Conservation (phyloP, 2,113 vertebrate genomes). For the Pangasianodon gigas region DNA sequence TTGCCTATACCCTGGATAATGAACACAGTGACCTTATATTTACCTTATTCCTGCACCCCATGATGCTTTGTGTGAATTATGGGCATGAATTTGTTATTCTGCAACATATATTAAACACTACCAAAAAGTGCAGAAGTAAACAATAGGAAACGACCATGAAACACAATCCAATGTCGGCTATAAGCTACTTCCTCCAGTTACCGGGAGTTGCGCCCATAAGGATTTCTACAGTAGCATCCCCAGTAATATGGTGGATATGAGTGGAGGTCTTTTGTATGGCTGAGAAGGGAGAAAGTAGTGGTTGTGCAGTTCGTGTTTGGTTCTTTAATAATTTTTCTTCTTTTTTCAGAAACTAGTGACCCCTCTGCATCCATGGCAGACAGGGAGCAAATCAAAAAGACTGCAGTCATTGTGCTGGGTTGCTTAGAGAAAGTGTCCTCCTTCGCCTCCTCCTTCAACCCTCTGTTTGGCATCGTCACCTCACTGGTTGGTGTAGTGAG, state of each 20-base stretch:
- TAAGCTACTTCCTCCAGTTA: background rate
- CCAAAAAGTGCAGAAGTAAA: background rate
- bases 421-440: constrained; percentile 60
- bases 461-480: constrained; percentile 71
- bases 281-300: background rate
- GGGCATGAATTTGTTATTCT: background rate
- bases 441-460: constrained; percentile 74
- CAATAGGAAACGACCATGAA: background rate
- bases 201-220: background rate
- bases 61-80: background rate
- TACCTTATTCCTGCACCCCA: background rate
- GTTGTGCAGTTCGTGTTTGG: background rate
- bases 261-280: background rate
- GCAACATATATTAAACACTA: background rate
- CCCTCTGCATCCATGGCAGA: constrained; percentile 70
- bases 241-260: background rate
- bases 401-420: too few species aligned
- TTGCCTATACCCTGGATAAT: background rate
- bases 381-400: constrained; percentile 29
- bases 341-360: constrained; percentile 18
- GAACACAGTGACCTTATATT: background rate
- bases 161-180: background rate
- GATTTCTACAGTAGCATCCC: too few species aligned
- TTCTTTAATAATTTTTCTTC: background rate
- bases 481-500: constrained; percentile 69